Conservation (phyloP, 2,888 invertebrate genomes). For the Lycophotia porphyrea region DNA sequence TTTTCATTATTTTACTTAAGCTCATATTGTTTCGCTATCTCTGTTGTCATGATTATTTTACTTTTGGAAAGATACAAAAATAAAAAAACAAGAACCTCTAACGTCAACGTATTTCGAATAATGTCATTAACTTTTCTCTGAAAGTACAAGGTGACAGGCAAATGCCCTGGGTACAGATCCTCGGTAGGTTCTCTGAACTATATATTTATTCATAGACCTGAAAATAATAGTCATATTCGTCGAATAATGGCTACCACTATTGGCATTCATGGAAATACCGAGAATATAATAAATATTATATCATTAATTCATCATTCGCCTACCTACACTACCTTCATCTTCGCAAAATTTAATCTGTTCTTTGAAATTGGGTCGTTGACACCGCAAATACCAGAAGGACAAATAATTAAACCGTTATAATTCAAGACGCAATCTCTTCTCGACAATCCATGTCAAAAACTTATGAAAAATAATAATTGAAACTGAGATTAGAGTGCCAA, state of each 20-base stretch:
- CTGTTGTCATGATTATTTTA: not conserved
- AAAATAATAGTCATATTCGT: not conserved
- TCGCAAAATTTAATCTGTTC: not conserved
- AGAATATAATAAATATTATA: too few species aligned
- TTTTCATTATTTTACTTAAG: not conserved
- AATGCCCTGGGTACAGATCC: too few species aligned
- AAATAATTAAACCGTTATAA: not conserved
- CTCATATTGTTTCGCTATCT: not conserved
- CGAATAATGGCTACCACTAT: not conserved
- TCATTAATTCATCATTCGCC: not conserved
- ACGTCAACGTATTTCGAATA: not conserved
- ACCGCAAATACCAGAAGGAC: not conserved
- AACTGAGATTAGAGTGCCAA: not conserved
- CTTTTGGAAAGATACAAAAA: not conserved
- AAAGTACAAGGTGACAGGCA: too few species aligned
- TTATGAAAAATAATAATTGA: not conserved
- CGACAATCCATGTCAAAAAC: not conserved
- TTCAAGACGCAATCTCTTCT: not conserved
- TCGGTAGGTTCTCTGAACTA: too few species aligned
- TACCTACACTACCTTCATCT: not conserved
- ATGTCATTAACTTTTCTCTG: not conserved
- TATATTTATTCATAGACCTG: not conserved
- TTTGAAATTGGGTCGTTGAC: slow-evolving; percentile 5
- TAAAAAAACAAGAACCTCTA: not conserved
- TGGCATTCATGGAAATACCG: not conserved